Evolutionary conservation across 35 echinoderm and acorn worm genomes (phyloP), one percentile per base, ranked within the genome.

Genomic region (Antedon bifida): DNA sequence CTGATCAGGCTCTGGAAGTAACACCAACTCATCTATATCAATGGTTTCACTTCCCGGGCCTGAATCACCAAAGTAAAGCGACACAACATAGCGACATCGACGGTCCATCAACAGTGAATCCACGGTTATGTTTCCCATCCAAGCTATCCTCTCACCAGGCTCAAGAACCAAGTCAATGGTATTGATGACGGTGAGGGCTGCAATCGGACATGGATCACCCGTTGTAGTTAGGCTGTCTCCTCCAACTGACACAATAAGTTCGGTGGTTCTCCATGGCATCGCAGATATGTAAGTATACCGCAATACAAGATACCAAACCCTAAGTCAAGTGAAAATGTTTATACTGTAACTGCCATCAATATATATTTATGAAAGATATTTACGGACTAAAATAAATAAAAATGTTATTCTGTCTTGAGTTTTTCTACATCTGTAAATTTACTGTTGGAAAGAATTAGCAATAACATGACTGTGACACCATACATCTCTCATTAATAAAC

Each of bases 271-370:
- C 92, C 86, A 96, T 0, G 78, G 76, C 0, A 55, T 46, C 23
- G 35, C 30, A 34, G 88, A 90, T 35, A 29, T 3, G 51, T 96
- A 91, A 33, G 92, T 76, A 39, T 96, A 96, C 45, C 89, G 85
- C 29, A 96, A 44, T 0, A 32, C 82, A 73, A 82, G 74, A 81
- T 56, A 80, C 30, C 81, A 90, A 42, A 55, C 78, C 30, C 92
- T 94, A 83, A 30, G 39, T 8, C 2, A 26, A 21, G 5, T 64
- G 51, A 12, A 64, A 64, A 42, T 42, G 38, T n/a, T n/a, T n/a
- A n/a, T n/a, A n/a, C n/a, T n/a, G n/a, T n/a, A n/a, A n/a, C n/a
- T n/a, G n/a, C n/a, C n/a, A n/a, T n/a, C n/a, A n/a, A n/a, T n/a
- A n/a, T n/a, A n/a, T n/a, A n/a, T n/a, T n/a, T n/a, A n/a, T n/a